Conservation (phyloP, 2,797 vertebrate genomes). For the Acrossocheilus wenchowensis region DNA sequence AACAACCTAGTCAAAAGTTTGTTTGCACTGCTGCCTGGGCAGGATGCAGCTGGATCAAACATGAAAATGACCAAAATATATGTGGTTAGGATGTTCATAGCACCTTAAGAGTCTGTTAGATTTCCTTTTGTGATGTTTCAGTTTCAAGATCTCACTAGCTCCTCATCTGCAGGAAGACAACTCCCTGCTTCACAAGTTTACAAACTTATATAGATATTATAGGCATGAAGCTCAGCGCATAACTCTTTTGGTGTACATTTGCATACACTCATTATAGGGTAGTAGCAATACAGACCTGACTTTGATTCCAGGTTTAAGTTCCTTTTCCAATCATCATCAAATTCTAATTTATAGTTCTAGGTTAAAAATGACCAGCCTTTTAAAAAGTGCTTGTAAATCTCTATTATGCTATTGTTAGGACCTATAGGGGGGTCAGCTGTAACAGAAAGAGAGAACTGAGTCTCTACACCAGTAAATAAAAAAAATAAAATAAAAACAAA, state of each 20-base stretch:
- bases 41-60: neutral
- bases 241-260: neutral
- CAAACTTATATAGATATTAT: neutral
- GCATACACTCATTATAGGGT: neutral
- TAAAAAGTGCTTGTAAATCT: neutral
- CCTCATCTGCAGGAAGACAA: neutral
- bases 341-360: too few relatives aligned
- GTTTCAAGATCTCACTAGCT: neutral
- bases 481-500: too few relatives aligned
- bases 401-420: too few relatives aligned
- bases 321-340: neutral
- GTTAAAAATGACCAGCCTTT: too few relatives aligned
- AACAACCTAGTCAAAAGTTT: neutral
- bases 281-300: neutral
- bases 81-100: neutral
- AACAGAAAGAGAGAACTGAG: too few relatives aligned
- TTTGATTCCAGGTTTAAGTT: neutral
- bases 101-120: neutral
- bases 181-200: neutral
- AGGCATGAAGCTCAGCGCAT: neutral
- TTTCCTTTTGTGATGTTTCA: slow-evolving; percentile 4
- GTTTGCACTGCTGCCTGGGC: neutral
- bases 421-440: too few relatives aligned
- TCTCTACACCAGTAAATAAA: too few relatives aligned
- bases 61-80: neutral